These are phyloP conservation scores for Sorex maritimensis DNA, from an alignment of 2,797 vertebrate genomes.

Conservation along the genomic window DNA sequence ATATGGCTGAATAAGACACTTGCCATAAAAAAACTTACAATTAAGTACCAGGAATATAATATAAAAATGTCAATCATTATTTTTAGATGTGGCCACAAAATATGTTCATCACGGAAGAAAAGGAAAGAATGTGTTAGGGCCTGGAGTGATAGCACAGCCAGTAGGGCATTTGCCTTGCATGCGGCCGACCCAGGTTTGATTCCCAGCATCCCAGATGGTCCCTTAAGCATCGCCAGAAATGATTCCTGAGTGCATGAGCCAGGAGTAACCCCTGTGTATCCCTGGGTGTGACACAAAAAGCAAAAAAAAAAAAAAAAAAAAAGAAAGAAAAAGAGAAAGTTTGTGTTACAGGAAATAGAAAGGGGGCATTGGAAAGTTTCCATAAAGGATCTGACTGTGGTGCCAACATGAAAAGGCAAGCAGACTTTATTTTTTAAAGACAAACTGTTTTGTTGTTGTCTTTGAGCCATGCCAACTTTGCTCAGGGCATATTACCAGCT, in stretches of 20 bases:
- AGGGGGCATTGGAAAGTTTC: neutral
- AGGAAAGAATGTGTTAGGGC: neutral
- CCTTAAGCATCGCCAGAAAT: too few relatives aligned
- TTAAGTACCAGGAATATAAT: constrained; percentile 5
- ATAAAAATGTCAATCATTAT: neutral
- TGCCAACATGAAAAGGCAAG: neutral
- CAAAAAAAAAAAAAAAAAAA: too few relatives aligned
- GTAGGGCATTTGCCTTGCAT: too few relatives aligned
- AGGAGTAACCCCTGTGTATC: too few relatives aligned
- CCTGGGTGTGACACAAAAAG: too few relatives aligned
- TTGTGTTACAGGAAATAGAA: neutral
- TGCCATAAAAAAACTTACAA: constrained; percentile 8
- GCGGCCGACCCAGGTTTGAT: too few relatives aligned
- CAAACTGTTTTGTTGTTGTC: too few relatives aligned
- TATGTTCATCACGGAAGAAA: neutral
- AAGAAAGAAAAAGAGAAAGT: neutral
- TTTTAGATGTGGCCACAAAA: neutral
- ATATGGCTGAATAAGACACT: neutral
- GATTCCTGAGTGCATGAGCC: too few relatives aligned
- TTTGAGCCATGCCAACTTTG: too few relatives aligned
- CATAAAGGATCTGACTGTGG: neutral
- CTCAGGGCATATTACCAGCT: too few relatives aligned
- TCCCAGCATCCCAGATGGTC: too few relatives aligned
- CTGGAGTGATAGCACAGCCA: too few relatives aligned
- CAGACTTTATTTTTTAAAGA: neutral